phyloP scores from a whole-genome alignment of 2,113 vertebrate genomes.

The Pyxicephalus adspersus region DNA sequence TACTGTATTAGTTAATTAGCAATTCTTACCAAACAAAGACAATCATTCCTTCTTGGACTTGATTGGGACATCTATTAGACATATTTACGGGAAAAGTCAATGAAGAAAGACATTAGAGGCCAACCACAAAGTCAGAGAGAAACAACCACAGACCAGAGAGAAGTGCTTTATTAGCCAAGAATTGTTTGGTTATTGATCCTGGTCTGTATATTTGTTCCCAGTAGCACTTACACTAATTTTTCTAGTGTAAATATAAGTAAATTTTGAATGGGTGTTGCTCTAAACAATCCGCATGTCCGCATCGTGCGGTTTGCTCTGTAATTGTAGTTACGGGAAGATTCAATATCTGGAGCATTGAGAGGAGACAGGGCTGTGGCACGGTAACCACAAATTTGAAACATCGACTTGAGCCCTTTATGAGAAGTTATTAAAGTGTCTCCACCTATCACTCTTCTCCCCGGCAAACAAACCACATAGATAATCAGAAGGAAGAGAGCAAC shows the following conservation, averaged over 20 bases:
- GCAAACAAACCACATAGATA: constrained; percentile 74
- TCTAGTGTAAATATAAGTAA: constrained; percentile 99
- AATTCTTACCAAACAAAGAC: constrained; percentile 84
- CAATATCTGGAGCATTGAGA: constrained; percentile 93
- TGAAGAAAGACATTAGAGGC: constrained; percentile 95
- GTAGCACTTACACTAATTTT: constrained; percentile 99
- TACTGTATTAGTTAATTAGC: constrained; percentile 81
- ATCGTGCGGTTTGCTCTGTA: constrained; percentile 94
- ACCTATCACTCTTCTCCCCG: constrained; percentile 73
- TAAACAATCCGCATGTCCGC: constrained; percentile 94
- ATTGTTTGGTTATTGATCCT: constrained; percentile 96
- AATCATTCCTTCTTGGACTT: constrained; percentile 78
- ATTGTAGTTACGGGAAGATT: constrained; percentile 99
- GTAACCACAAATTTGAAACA: constrained; percentile 83
- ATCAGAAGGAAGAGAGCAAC: constrained; percentile 66
- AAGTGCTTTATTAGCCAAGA: constrained; percentile 99
- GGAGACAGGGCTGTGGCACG: constrained; percentile 88
- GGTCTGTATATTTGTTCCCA: constrained; percentile 97
- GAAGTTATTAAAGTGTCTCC: constrained; percentile 75
- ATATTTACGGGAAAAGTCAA: constrained; percentile 95
- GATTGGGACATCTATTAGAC: constrained; percentile 77
- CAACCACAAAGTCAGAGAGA: constrained; percentile 94
- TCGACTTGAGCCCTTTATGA: constrained; percentile 78
- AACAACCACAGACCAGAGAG: constrained; percentile 89
- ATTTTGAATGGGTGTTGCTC: constrained; percentile 97